phyloP scores from a whole-genome alignment of 1,140 invertebrate species.

The Bombus soroeensis region DNA sequence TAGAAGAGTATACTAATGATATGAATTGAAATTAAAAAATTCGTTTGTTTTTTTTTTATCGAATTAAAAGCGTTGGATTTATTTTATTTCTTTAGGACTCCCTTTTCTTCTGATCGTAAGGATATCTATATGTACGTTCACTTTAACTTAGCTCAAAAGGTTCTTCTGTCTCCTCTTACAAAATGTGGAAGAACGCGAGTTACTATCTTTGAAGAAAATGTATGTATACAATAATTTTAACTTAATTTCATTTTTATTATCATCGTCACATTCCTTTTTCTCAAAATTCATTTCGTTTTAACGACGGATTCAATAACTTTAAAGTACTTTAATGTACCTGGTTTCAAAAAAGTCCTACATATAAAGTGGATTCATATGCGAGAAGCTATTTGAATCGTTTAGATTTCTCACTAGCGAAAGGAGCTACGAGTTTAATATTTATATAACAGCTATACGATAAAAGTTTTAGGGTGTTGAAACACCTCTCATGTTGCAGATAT shows the following conservation, averaged over 20 bases:
- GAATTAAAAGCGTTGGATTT: not conserved
- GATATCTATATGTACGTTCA: not conserved
- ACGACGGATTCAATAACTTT: not conserved
- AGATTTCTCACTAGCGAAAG: constrained; percentile 19
- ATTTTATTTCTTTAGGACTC: not conserved
- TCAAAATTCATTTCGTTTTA: not conserved
- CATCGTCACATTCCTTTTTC: not conserved
- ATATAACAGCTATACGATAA: not conserved
- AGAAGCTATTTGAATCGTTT: constrained; percentile 2
- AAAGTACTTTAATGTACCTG: not conserved
- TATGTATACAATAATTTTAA: not conserved
- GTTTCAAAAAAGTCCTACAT: not conserved
- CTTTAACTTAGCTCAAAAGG: not conserved
- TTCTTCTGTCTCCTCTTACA: not conserved
- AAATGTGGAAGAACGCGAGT: not conserved
- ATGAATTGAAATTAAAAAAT: not conserved
- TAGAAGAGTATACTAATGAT: not conserved
- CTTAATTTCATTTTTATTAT: not conserved
- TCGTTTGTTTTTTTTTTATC: not conserved
- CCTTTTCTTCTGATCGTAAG: not conserved
- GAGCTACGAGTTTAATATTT: not conserved
- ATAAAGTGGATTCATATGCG: not conserved
- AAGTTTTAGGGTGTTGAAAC: constrained; percentile 23
- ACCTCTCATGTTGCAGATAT: not conserved
- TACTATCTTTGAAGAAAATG: not conserved